Conservation (phyloP, 2,113 vertebrate genomes). For the Glareola pratincola region DNA sequence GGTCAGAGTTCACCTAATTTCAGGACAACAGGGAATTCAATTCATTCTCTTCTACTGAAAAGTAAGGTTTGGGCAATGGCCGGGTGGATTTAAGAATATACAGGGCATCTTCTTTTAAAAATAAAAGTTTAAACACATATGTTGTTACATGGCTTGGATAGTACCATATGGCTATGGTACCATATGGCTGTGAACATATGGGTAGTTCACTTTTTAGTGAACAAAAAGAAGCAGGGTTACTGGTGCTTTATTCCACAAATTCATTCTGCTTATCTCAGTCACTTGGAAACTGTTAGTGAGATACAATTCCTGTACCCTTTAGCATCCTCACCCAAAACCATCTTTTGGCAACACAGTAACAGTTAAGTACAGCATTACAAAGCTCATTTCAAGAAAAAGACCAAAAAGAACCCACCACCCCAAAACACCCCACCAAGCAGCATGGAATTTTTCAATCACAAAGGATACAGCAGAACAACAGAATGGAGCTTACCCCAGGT, state of each 20-base stretch:
- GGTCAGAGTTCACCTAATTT: neutral
- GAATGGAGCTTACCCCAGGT: neutral
- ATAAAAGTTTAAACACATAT: neutral
- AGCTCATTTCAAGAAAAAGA: neutral
- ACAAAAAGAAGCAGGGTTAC: neutral
- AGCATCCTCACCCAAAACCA: neutral
- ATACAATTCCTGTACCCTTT: neutral
- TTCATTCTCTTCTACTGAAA: neutral
- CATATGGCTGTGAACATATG: neutral
- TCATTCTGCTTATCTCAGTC: neutral
- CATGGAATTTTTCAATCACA: neutral
- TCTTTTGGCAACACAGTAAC: neutral
- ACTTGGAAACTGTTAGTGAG: neutral
- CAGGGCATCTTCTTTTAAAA: neutral
- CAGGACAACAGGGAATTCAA: neutral
- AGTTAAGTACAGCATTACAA: neutral
- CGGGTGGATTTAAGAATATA: neutral
- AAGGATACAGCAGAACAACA: neutral
- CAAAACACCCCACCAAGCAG: neutral
- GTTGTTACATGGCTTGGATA: neutral
- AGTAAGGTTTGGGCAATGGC: neutral
- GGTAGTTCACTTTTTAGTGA: neutral
- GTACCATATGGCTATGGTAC: neutral
- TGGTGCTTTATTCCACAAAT: neutral
- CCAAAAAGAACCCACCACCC: neutral